Percentiles rank a stretch among this genome's conserved stretches.
Conservation (phyloP, 2,113 vertebrate species). For the Amphiprion ocellaris region DNA sequence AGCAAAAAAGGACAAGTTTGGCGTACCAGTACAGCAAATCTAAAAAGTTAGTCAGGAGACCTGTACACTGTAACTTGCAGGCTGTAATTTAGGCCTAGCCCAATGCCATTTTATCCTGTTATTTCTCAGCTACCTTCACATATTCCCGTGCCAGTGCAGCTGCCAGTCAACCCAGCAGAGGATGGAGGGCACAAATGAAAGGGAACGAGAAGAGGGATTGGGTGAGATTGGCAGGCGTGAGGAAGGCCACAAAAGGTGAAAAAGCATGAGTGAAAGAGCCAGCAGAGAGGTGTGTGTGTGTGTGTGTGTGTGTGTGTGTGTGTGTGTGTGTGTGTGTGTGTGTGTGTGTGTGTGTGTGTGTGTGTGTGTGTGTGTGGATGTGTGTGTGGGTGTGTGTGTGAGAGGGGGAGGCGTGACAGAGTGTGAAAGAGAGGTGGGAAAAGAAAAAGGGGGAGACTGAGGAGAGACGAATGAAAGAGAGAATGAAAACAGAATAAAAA, state of each 20-base stretch:
- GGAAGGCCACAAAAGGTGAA: slow-evolving; percentile 63
- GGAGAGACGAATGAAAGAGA: slow-evolving; percentile 64
- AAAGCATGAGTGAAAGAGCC: slow-evolving; percentile 53
- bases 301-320: slow-evolving; percentile 25
- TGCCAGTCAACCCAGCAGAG: slow-evolving; percentile 50
- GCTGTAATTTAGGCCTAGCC: background rate
- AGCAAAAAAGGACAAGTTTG: no score
- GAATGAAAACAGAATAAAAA: slow-evolving; percentile 77
- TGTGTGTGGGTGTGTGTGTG: slow-evolving; percentile 6
- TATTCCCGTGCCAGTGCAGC: slow-evolving; percentile 1
- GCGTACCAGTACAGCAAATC: no score
- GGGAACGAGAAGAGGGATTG: slow-evolving; percentile 36
- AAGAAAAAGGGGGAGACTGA: slow-evolving; percentile 49
- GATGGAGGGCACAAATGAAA: slow-evolving; percentile 32
- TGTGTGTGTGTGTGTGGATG: slow-evolving; percentile 21
- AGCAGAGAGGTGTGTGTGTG: slow-evolving; percentile 8
- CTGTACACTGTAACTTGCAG: background rate
- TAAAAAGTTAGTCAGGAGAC: no score
- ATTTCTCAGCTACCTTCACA: slow-evolving; percentile 5
- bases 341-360: slow-evolving; percentile 6
- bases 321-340: slow-evolving; percentile 12
- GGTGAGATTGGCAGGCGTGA: slow-evolving; percentile 51
- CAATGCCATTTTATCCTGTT: background rate
- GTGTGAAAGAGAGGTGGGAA: slow-evolving; percentile 46
- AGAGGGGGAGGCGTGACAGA: slow-evolving; percentile 12